A percentile compares a stretch with the other conserved stretches of the same genome.
Conservation (phyloP, 2,797 vertebrate genomes). For the Hipposideros larvatus region DNA sequence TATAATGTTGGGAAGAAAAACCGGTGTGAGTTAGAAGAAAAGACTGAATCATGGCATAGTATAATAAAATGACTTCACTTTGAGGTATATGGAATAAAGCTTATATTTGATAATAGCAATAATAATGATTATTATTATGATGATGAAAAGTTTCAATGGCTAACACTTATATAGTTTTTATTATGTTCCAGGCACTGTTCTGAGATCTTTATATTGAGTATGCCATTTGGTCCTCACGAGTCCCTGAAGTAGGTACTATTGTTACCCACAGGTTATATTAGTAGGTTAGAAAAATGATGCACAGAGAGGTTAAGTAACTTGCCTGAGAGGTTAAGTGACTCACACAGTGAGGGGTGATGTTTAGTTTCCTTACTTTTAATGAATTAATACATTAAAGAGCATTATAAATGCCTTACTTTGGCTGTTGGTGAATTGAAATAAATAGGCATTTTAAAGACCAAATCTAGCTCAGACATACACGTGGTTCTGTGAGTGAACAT, state of each 20-base stretch:
- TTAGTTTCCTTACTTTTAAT: not conserved
- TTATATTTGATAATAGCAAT: not conserved
- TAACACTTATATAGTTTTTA: not conserved
- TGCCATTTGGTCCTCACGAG: not conserved
- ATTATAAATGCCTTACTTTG: slow-evolving; percentile 9
- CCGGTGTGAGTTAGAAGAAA: not conserved
- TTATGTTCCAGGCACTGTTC: not conserved
- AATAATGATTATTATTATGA: not conserved
- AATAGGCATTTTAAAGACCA: not conserved
- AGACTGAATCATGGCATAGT: not conserved
- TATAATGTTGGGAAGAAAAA: not conserved
- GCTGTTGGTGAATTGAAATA: not conserved
- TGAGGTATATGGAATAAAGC: not conserved
- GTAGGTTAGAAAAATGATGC: not conserved
- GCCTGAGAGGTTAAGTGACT: not conserved
- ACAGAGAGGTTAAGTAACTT: not conserved
- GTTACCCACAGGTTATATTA: not conserved
- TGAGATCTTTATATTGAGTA: not conserved
- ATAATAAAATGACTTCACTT: not conserved
- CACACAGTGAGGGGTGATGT: not conserved
- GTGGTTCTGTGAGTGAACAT: not conserved
- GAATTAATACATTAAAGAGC: not conserved
- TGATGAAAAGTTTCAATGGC: not conserved
- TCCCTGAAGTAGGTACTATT: not conserved
- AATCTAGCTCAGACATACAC: not conserved